Percentiles rank a stretch among this genome's conserved stretches.
These are phyloP conservation scores for Maccullochella peelii DNA, from an alignment of 2,113 vertebrate genomes.

Conservation along the genomic window DNA sequence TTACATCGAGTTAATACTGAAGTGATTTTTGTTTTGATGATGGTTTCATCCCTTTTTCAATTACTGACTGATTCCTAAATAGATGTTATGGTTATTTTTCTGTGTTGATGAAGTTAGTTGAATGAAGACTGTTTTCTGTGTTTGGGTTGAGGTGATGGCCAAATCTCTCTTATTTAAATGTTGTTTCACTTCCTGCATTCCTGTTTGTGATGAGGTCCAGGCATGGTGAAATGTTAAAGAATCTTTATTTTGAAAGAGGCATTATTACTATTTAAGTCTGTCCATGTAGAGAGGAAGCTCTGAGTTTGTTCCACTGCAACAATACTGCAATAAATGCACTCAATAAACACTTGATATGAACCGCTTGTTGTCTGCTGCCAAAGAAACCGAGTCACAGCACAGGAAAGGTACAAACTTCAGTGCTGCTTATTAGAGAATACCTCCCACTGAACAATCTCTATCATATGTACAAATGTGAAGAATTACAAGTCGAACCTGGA, in stretches of 20 bases:
- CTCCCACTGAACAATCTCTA: too few species aligned
- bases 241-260: conserved; percentile 43
- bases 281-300: not conserved
- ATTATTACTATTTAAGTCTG: conserved; percentile 14
- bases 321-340: conserved; percentile 38
- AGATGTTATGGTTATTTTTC: not conserved
- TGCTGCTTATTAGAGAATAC: not conserved
- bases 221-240: conserved; percentile 18
- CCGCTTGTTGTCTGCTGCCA: not conserved
- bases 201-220: conserved; percentile 39
- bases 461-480: not conserved
- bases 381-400: not conserved
- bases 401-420: not conserved
- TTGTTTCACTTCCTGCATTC: conserved; percentile 39
- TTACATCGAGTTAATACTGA: not conserved
- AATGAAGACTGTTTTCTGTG: conserved; percentile 14
- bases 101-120: not conserved
- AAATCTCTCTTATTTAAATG: conserved; percentile 30
- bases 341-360: not conserved
- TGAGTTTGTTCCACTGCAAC: not conserved
- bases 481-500: not conserved
- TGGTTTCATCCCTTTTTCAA: not conserved
- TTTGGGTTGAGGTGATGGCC: conserved; percentile 9
- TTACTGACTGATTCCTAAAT: not conserved
- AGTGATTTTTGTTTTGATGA: not conserved